These are phyloP conservation scores for Zaprionus inermis DNA, from an alignment of 1,140 invertebrate species.

Conservation along the genomic window DNA sequence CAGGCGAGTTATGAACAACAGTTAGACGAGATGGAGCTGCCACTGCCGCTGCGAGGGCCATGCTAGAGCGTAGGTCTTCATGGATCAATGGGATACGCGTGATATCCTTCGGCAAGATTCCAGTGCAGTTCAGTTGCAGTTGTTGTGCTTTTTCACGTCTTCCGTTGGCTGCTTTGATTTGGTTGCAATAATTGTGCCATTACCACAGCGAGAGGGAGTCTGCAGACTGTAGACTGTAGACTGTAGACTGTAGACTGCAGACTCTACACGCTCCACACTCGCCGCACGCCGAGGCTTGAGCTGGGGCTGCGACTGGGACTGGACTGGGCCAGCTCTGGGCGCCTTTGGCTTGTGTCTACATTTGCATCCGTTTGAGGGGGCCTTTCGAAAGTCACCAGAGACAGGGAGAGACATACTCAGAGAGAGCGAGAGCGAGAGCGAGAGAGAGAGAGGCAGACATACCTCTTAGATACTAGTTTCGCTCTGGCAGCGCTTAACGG, in stretches of 20 bases:
- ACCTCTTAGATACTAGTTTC: constrained; percentile 15
- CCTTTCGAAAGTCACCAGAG: constrained; percentile 69
- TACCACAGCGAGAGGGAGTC: constrained; percentile 38
- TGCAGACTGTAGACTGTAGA: not conserved
- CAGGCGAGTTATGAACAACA: constrained; percentile 80
- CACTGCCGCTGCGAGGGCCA: constrained; percentile 34
- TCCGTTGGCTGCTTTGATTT: constrained; percentile 73
- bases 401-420: not conserved
- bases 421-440: not conserved
- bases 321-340: constrained; percentile 34
- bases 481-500: constrained; percentile 62
- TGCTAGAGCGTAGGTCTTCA: constrained; percentile 67
- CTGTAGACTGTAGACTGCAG: not conserved
- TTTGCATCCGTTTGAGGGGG: constrained; percentile 73
- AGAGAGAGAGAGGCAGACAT: not conserved
- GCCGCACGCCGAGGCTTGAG: too few relatives aligned
- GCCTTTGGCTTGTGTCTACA: constrained; percentile 75
- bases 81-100: constrained; percentile 84
- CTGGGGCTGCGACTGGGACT: too few relatives aligned
- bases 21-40: constrained; percentile 59
- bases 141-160: constrained; percentile 70
- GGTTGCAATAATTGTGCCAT: constrained; percentile 78
- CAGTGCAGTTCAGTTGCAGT: constrained; percentile 38
- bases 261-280: too few relatives aligned
- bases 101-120: constrained; percentile 83